These are phyloP conservation scores for Lordiphosa clarofinis DNA, from an alignment of 1,140 invertebrate species.

Conservation along the genomic window DNA sequence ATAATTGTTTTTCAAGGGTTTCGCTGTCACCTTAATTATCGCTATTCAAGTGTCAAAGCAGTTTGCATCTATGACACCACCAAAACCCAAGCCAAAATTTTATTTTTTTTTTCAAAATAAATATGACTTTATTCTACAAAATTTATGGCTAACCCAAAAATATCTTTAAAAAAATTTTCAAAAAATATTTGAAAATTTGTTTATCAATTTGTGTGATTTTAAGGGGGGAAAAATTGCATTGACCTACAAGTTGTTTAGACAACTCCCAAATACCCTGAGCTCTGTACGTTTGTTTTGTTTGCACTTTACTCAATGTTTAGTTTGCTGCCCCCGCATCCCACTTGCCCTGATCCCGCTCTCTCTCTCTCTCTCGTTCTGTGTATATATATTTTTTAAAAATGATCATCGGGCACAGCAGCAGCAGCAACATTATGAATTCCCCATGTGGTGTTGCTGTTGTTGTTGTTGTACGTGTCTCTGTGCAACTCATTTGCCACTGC, in stretches of 20 bases:
- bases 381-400: constrained; percentile 58
- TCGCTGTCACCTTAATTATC: no score
- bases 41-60: no score
- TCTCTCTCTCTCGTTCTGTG: constrained; percentile 13
- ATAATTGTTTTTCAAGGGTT: no score
- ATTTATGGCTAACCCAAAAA: constrained; percentile 39
- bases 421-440: constrained; percentile 50
- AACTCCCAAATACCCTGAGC: constrained; percentile 43
- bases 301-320: constrained; percentile 21
- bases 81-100: no score
- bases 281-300: constrained; percentile 29
- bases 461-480: constrained; percentile 42
- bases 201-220: constrained; percentile 11
- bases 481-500: constrained; percentile 37
- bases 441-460: constrained; percentile 29
- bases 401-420: constrained; percentile 32
- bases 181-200: constrained; percentile 5
- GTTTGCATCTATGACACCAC: no score
- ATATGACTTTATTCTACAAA: constrained; percentile 43
- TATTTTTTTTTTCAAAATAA: constrained; percentile 32
- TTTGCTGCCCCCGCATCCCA: no score
- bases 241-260: constrained; percentile 42
- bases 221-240: constrained; percentile 35
- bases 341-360: neutral
- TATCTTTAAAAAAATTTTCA: constrained; percentile 1